phyloP scores from a whole-genome alignment of 2,113 vertebrate genomes.

The Gopherus evgoodei region DNA sequence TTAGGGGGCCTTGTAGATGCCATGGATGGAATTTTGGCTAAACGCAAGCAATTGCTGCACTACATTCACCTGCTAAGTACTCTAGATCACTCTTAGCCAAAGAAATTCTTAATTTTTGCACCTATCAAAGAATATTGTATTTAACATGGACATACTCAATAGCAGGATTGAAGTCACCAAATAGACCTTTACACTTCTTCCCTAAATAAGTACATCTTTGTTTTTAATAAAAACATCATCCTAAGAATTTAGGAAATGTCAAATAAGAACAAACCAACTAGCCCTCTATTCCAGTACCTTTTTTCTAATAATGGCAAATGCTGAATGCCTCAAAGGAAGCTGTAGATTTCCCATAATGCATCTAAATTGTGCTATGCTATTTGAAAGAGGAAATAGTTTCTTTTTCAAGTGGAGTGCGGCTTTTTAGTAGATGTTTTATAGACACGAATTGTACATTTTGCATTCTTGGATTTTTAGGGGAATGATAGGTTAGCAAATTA shows the following conservation, averaged over 20 bases:
- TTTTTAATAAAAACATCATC: background rate
- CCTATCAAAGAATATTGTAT: background rate
- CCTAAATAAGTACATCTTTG: background rate
- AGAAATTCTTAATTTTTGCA: background rate
- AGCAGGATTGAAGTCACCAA: background rate
- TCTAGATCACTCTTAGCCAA: background rate
- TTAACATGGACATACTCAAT: background rate
- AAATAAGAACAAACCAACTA: background rate
- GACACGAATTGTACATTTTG: background rate
- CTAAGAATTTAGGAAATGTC: background rate
- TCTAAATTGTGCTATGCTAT: background rate
- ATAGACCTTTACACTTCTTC: background rate
- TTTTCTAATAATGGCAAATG: background rate
- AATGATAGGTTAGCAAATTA: conserved; percentile 9
- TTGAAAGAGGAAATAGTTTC: background rate
- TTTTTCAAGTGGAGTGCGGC: background rate
- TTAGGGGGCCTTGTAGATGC: background rate
- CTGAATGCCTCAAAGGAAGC: background rate
- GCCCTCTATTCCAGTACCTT: background rate
- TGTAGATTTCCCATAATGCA: background rate
- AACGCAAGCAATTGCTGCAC: background rate
- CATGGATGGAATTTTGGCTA: background rate
- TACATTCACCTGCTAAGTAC: background rate
- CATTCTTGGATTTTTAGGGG: background rate
- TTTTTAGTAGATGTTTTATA: background rate